Conservation (phyloP, 2,888 invertebrate species). For the Ornithoptera priamus region DNA sequence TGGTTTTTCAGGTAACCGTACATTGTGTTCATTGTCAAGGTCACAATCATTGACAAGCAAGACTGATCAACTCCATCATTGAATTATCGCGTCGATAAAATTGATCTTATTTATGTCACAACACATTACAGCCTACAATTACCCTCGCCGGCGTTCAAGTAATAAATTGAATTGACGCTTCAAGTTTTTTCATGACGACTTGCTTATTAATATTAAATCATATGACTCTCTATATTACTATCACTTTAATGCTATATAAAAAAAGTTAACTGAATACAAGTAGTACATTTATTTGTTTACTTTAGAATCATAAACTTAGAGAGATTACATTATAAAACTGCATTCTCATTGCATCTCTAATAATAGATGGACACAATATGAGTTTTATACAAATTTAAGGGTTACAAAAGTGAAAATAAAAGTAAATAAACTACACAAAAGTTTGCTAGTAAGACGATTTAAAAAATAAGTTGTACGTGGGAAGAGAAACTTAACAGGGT, state of each 20-base stretch:
- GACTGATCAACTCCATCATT: background rate
- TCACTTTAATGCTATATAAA: background rate
- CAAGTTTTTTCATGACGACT: background rate
- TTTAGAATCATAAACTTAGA: too few relatives aligned
- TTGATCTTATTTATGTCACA: conserved; percentile 17
- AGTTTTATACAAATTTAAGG: too few relatives aligned
- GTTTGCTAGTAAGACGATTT: too few relatives aligned
- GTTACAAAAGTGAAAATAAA: too few relatives aligned
- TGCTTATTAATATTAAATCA: background rate
- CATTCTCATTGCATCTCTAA: too few relatives aligned
- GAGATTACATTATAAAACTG: too few relatives aligned
- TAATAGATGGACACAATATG: too few relatives aligned
- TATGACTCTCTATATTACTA: background rate
- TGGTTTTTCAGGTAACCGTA: background rate
- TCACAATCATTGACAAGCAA: conserved; percentile 8
- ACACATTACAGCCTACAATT: conserved; percentile 12
- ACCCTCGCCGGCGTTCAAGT: background rate
- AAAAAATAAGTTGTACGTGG: too few relatives aligned
- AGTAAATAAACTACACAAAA: too few relatives aligned
- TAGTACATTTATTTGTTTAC: too few relatives aligned
- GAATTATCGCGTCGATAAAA: conserved; percentile 6
- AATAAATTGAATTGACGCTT: conserved; percentile 11
- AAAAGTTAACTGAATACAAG: background rate
- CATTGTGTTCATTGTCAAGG: conserved; percentile 22
- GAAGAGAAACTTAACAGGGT: too few relatives aligned